Conservation (phyloP, 2,888 invertebrate genomes). For the Cynaeus angustus region DNA sequence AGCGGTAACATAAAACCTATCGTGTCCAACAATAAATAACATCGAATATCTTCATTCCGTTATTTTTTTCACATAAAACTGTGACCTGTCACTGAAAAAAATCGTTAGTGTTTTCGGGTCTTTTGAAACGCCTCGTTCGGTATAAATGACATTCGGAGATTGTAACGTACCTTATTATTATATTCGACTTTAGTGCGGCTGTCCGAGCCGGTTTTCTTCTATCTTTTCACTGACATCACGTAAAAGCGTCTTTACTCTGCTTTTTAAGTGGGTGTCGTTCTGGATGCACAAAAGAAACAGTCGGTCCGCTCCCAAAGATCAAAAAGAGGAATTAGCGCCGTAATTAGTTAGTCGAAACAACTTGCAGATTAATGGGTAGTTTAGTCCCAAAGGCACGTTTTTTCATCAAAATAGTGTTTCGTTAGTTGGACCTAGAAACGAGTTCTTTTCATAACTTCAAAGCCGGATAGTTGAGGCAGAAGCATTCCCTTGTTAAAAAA, state of each 20-base stretch:
- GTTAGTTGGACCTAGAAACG: neutral
- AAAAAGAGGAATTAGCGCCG: slow-evolving; percentile 34
- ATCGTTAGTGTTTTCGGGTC: slow-evolving; percentile 61
- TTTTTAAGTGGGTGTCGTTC: slow-evolving; percentile 53
- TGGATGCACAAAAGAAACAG: slow-evolving; percentile 30
- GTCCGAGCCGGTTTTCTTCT: slow-evolving; percentile 57
- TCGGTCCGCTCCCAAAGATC: slow-evolving; percentile 28
- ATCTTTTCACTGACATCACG: slow-evolving; percentile 55
- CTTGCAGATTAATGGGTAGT: slow-evolving; percentile 25
- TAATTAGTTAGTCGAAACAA: slow-evolving; percentile 32
- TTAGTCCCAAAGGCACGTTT: neutral
- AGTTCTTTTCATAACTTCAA: slow-evolving; percentile 6
- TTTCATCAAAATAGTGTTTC: slow-evolving; percentile 2
- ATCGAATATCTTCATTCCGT: slow-evolving; percentile 63
- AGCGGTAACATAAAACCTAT: slow-evolving; percentile 52
- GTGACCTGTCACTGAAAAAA: slow-evolving; percentile 59
- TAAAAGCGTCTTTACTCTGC: slow-evolving; percentile 52
- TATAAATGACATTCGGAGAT: slow-evolving; percentile 64
- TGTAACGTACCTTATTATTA: slow-evolving; percentile 66
- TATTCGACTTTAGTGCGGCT: slow-evolving; percentile 61
- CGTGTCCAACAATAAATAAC: slow-evolving; percentile 56
- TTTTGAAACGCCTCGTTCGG: slow-evolving; percentile 64
- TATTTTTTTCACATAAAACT: slow-evolving; percentile 57
- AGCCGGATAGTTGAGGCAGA: neutral
- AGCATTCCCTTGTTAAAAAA: slow-evolving; percentile 7